Percentiles rank a stretch among this genome's conserved stretches.
phyloP scores from a whole-genome alignment of 2,888 invertebrate genomes.

The Amaurobius ferox region DNA sequence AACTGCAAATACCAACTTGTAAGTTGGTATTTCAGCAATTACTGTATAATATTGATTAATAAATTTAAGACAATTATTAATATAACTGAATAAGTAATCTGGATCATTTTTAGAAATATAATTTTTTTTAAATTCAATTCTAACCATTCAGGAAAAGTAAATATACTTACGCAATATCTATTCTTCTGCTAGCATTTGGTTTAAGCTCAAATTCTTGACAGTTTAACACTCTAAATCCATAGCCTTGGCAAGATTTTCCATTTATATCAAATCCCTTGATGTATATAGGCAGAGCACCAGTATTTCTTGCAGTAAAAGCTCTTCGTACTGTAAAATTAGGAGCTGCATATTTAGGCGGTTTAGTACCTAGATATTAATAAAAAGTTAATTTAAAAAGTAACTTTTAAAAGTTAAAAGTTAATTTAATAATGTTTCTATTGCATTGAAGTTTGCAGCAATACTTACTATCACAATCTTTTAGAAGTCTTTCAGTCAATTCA shows the following conservation, averaged over 20 bases:
- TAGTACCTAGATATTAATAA: slow-evolving; percentile 36
- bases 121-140: too few relatives aligned
- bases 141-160: too few relatives aligned
- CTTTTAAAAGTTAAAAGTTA: too few relatives aligned
- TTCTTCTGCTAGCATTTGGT: slow-evolving; percentile 85
- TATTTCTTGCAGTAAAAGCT: slow-evolving; percentile 90
- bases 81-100: too few relatives aligned
- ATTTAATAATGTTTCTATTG: too few relatives aligned
- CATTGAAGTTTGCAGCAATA: slow-evolving; percentile 49
- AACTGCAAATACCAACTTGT: too few relatives aligned
- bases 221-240: slow-evolving; percentile 87
- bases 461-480: slow-evolving; percentile 82
- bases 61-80: too few relatives aligned
- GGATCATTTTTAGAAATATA: too few relatives aligned
- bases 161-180: slow-evolving; percentile 84
- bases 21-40: too few relatives aligned
- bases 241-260: slow-evolving; percentile 84
- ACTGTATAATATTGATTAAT: too few relatives aligned
- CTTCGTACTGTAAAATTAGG: slow-evolving; percentile 87
- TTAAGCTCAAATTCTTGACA: slow-evolving; percentile 84
- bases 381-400: too few relatives aligned
- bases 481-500: slow-evolving; percentile 85
- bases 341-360: slow-evolving; percentile 77
- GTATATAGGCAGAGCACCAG: slow-evolving; percentile 91
- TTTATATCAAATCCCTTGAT: slow-evolving; percentile 84